Base-by-base conservation (phyloP, 2,797 vertebrate species). In the Myotis pilosus region DNA sequence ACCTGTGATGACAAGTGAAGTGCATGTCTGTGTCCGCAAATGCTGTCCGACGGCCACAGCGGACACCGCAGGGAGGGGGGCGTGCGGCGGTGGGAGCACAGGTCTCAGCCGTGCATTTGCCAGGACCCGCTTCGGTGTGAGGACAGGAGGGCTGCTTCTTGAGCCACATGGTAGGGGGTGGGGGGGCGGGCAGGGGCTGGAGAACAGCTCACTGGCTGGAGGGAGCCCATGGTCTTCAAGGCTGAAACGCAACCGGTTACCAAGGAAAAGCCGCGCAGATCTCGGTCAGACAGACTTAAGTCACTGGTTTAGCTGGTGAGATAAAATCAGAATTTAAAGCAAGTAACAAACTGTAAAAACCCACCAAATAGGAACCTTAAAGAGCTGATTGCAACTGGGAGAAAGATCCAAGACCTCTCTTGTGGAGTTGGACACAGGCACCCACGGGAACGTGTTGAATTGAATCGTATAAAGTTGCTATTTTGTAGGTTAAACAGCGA, bases 31-130 rank as follows among this genome's bases (percentile, higher is more conserved):
- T 57, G 71, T 75, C 72, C 87, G 88, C 80, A 84, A 22, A 30
- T 57, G 17, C n/a, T 66, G 33, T 80, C 38, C 57, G 84, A 20
- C 80, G 41, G 55, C 41, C 28, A 55, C 19, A 10, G 74, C 74
- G n/a, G 19, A 60, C 49, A 10, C 8, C 25, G 57, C 71, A 51
- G 71, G 79, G 53, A 51, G 47, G 69, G 47, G 57, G 3, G 0
- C 1, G 36, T 4, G 1, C 0, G 4, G 38, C 41, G 60, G 41
- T 6, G 3, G 3, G 17, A 3, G 72, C 12, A 2, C 90, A 19
- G 19, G 64, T 20, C 55, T 82, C 33, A 5, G 12, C 16, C 0
- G 8, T 0, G 4, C 19, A 57, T 33, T 38, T n/a, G 36, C 84
- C n/a, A n/a, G 9, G 5, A 20, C 79, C n/a, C 15, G 36, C 4